Base-by-base conservation (phyloP, 37 sponge, comb jelly and placozoan species). In the Dysidea cf. avara region DNA sequence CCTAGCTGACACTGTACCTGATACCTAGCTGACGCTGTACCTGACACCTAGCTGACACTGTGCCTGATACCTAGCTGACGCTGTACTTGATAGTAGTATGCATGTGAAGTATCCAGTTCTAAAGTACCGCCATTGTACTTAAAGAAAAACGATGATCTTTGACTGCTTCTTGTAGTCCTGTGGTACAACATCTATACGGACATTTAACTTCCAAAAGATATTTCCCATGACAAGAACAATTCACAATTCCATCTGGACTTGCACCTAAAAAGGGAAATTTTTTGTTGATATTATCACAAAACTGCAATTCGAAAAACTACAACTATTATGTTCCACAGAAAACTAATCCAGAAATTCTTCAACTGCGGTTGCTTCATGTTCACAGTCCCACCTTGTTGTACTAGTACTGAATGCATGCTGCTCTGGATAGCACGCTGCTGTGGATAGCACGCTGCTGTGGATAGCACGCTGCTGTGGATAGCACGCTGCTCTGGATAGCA, bases 151-250 rank as follows among this genome's bases (percentile, higher is more conserved):
- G n/a, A n/a, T n/a, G n/a, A n/a, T n/a, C n/a, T n/a, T n/a, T n/a
- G n/a, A n/a, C n/a, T n/a, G n/a, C n/a, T n/a, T n/a, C n/a, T n/a
- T n/a, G n/a, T n/a, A n/a, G 24, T 4, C 26, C 26, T 5, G 35
- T 25, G 25, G 5, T 25, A 7, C 56, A 2, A 2, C 25, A 2
- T 25, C 21, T 25, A 7, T 66, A 66, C 17, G 47, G 67, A 37
- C 67, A 66, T 26, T 72, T 72, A 36, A 72, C 57, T 56, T 72
- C 67, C 20, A 66, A 17, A 56, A 72, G 28, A 32, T 77, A 77
- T 21, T 82, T 53, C 7, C 83, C 83, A 82, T 77, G 79, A 66
- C 83, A 82, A 12, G 39, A 33, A 70, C 83, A 82, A 13, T 37
- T 20, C 11, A 77, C 69, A 56, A 55, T 51, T 26, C 76, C 75